Percentiles rank a stretch among this genome's conserved stretches.
Evolutionary conservation across 1,140 invertebrate genomes (phyloP).

Genomic region (Drosophila varians): DNA sequence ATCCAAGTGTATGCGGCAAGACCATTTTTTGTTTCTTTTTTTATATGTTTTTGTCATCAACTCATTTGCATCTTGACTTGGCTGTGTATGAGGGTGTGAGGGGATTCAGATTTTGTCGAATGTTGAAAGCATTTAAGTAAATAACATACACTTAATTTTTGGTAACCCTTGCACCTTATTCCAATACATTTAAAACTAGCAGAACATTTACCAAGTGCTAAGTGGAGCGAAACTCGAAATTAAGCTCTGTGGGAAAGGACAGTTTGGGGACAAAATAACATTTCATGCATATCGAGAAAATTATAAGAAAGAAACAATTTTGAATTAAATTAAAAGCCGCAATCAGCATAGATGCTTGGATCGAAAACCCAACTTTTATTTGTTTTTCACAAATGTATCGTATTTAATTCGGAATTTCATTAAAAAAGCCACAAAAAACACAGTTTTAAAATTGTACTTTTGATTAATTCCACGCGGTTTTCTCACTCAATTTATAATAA

Average conservation of each 20-base stretch:
- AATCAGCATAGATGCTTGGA: too few relatives aligned
- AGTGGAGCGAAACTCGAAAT: neutral
- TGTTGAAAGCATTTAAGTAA: slow-evolving; percentile 48
- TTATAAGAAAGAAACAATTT: neutral
- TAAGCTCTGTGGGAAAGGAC: neutral
- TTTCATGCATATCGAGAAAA: neutral
- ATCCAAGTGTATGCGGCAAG: slow-evolving; percentile 53
- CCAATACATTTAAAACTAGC: slow-evolving; percentile 64
- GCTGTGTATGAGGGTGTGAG: slow-evolving; percentile 25
- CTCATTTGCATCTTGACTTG: slow-evolving; percentile 54
- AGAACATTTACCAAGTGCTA: slow-evolving; percentile 57
- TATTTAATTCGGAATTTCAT: neutral
- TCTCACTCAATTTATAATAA: slow-evolving; percentile 54
- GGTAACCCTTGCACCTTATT: slow-evolving; percentile 55
- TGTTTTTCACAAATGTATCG: neutral
- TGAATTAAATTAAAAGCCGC: neutral
- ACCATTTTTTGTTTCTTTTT: slow-evolving; percentile 30
- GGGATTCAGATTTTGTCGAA: slow-evolving; percentile 29
- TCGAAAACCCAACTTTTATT: neutral
- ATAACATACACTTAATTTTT: slow-evolving; percentile 34
- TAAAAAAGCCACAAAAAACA: slow-evolving; percentile 23
- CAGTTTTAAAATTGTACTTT: slow-evolving; percentile 23
- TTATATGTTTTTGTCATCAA: slow-evolving; percentile 36
- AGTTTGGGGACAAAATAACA: neutral
- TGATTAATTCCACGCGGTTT: slow-evolving; percentile 41